Evolutionary conservation across 2,113 vertebrate species (phyloP).

Genomic region (Zosterops borbonicus): DNA sequence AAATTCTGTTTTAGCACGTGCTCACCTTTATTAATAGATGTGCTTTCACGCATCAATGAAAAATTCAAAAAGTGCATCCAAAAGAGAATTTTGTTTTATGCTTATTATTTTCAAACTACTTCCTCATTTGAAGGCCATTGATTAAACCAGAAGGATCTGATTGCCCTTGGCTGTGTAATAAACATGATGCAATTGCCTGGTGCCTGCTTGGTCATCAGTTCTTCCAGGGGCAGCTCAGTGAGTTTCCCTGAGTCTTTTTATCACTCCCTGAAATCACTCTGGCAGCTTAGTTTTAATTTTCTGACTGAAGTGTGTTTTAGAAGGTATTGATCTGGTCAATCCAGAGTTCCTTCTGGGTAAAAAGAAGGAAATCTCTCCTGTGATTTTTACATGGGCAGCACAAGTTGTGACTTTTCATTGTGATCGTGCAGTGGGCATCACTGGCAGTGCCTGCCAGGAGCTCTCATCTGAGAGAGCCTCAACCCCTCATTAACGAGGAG

Average conservation of each 20-base stretch:
- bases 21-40: neutral
- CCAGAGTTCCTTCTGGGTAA: neutral
- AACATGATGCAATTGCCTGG: neutral
- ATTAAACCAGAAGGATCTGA: slow-evolving; percentile 12
- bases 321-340: neutral
- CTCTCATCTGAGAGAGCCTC: neutral
- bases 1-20: neutral
- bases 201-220: neutral
- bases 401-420: neutral
- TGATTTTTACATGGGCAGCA: neutral
- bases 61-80: neutral
- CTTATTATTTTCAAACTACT: neutral
- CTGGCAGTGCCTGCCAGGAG: neutral
- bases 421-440: fast-evolving
- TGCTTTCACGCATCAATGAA: neutral
- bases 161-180: slow-evolving; percentile 22
- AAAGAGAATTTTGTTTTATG: neutral
- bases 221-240: neutral
- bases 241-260: neutral
- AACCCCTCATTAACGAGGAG: neutral
- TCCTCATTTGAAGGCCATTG: slow-evolving; percentile 45
- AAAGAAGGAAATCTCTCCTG: neutral
- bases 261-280: neutral
- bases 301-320: neutral
- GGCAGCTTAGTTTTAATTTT: neutral